Conservation (phyloP, 2,888 invertebrate species). For the Pristionchus fissidentatus region DNA sequence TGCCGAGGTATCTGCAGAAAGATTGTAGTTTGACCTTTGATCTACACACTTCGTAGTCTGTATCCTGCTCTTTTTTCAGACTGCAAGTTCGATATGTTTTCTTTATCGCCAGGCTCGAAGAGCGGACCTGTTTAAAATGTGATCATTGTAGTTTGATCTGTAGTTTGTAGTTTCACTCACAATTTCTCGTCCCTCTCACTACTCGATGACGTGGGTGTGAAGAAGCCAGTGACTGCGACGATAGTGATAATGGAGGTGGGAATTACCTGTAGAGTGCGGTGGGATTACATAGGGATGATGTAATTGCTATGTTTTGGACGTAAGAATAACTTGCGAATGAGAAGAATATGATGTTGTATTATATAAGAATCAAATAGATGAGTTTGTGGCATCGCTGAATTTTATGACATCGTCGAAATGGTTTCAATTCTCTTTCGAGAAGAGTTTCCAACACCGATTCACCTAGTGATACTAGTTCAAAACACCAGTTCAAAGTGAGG, state of each 20-base stretch:
- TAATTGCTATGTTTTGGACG: too few relatives aligned
- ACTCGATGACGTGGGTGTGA: constrained; percentile 72
- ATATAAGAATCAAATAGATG: too few relatives aligned
- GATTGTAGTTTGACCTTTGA: not conserved
- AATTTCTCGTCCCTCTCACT: constrained; percentile 73
- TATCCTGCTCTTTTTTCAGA: not conserved
- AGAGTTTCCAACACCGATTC: too few relatives aligned
- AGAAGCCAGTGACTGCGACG: constrained; percentile 74
- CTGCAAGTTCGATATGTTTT: not conserved
- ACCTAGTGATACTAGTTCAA: too few relatives aligned
- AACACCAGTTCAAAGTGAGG: too few relatives aligned
- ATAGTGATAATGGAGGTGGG: constrained; percentile 74
- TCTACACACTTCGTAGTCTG: not conserved
- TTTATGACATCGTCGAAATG: too few relatives aligned
- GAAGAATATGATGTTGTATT: too few relatives aligned
- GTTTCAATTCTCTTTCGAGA: too few relatives aligned
- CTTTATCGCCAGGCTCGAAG: not conserved
- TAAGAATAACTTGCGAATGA: too few relatives aligned
- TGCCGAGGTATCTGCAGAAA: constrained; percentile 61
- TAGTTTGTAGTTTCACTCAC: constrained; percentile 51
- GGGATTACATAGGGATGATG: not conserved
- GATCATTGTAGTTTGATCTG: constrained; percentile 32
- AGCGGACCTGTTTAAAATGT: not conserved
- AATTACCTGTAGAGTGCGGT: constrained; percentile 58
- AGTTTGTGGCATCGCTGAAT: too few relatives aligned